These are phyloP conservation scores for Eristalinus sepulchralis DNA, from an alignment of 2,888 invertebrate species.

Conservation along the genomic window DNA sequence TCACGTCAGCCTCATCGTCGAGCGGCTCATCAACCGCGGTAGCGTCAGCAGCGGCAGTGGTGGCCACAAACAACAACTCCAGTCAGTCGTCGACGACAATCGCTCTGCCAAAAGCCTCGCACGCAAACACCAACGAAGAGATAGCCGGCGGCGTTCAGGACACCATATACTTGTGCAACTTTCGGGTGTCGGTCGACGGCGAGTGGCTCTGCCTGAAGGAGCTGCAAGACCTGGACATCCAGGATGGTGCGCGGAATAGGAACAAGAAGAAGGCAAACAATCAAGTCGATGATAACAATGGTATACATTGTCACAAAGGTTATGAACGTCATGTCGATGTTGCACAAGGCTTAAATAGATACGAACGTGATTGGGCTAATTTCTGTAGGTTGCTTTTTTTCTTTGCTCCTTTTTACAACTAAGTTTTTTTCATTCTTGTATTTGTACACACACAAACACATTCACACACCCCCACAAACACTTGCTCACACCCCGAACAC, in stretches of 20 bases:
- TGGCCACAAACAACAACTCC: conserved; percentile 67
- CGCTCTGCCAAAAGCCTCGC: conserved; percentile 80
- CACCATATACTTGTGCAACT: conserved; percentile 98
- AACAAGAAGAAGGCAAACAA: conserved; percentile 73
- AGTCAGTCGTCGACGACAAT: conserved; percentile 76
- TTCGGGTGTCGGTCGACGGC: conserved; percentile 97
- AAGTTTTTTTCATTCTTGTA: not conserved
- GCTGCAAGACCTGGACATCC: conserved; percentile 94
- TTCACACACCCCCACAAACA: not conserved
- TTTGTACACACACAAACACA: not conserved
- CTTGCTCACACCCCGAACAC: not conserved
- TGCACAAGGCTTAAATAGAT: conserved; percentile 79
- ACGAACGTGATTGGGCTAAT: conserved; percentile 79
- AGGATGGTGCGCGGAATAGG: conserved; percentile 81
- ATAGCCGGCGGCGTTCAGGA: conserved; percentile 90
- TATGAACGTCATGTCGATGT: conserved; percentile 72
- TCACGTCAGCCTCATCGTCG: conserved; percentile 60
- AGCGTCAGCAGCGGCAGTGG: conserved; percentile 39
- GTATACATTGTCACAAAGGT: conserved; percentile 72
- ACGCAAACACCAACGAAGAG: conserved; percentile 80
- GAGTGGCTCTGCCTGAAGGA: conserved; percentile 98
- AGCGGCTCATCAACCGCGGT: conserved; percentile 56
- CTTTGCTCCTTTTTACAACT: conserved; percentile 20
- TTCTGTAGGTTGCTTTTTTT: conserved; percentile 81
- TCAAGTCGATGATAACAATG: conserved; percentile 66